Evolutionary conservation across 2,113 vertebrate genomes (phyloP), one percentile per base, ranked within the genome.

Genomic region (Onychostoma macrolepis): DNA sequence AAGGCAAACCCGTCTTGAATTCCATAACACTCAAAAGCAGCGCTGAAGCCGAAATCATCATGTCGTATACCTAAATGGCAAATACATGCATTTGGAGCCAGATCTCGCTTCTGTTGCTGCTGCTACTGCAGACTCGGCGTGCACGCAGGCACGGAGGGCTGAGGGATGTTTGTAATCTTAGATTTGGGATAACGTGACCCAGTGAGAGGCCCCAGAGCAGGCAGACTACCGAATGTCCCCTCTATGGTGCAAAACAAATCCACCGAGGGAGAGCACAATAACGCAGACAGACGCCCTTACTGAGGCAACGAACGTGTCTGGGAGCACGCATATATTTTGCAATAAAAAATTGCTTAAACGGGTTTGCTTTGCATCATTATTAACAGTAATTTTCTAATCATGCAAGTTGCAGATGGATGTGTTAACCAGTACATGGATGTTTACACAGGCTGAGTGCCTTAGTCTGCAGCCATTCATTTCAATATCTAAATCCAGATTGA

Each of bases 231-330:
- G 17, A 69, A 69, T 33, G 80, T 21, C 80, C 26, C 41, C 41
- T 50, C 43, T 71, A 71, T 83, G 63, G 65, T 30, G 80, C 26
- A 83, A 71, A 83, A 48, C 80, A 83, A 69, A 69, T 69, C 43
- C 26, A 50, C 43, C 33, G 28, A 67, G 80, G 63, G 43, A 26
- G 26, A 69, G 41, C 63, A 71, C 63, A 83, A 30, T 63, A 80
- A 43, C 13, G 10, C 80, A 81, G 58, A 30, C 58, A 67, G 80
- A 26, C 38, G 36, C n/a, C 92, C 93, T 93, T 93, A 94, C 93
- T 92, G 90, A 92, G 63, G 63, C 26, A 78, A 53, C 15, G 2
- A 36, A 67, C 6, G 0, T 67, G 43, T 83, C 43, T 33, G 43
- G 38, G 38, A 43, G 15, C 58, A 2, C 17, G 15, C 13, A 28